Base-by-base conservation (phyloP, 2,797 vertebrate species). In the Pagetopsis macropterus region DNA sequence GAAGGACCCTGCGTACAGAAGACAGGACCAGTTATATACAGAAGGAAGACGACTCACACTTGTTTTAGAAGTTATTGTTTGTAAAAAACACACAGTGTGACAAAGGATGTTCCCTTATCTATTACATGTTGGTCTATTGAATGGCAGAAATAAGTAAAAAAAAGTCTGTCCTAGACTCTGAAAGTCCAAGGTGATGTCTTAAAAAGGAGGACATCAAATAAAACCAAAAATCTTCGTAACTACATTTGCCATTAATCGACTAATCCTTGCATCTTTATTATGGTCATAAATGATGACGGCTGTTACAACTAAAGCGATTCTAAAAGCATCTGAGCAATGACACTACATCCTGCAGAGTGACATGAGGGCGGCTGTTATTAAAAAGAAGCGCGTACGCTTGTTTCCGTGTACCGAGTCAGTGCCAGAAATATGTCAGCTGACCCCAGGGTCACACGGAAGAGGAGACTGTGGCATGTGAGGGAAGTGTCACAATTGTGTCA, bases 1-100 rank as follows among this genome's bases (percentile, higher is more conserved):
- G 84, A 99, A 99, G 64, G 98, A 99, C 17, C 98, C 98, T 99
- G 93, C 48, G 61, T 17, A 75, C 50, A 76, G 43, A 86, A 72
- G 16, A 74, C 37, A 51, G 57, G 46, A 59, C 33, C 4, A 50
- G 37, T 8, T 40, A 3, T 16, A 21, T 9, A 49, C 11, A 44
- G 13, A 27, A 44, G 52, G 44, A 27, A 65, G 45, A 21, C 27
- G 45, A 21, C 27, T 37, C 3, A 7, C 2, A 19, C 15, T 19
- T 9, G 23, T 23, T 16, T 14, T 43, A 4, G 43, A 44, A 46
- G 52, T 23, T 11, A 69, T 3, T 51, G 16, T 40, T 44, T 41
- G 54, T 63, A 50, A 27, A 45, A 56, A 2, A 9, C 8, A 49
- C n/a, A 50, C 49, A 54, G 11, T 44, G n/a, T 17, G 11, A 40